Evolutionary conservation across 2,888 invertebrate genomes (phyloP).

Genomic region (Ormyrus rosae): DNA sequence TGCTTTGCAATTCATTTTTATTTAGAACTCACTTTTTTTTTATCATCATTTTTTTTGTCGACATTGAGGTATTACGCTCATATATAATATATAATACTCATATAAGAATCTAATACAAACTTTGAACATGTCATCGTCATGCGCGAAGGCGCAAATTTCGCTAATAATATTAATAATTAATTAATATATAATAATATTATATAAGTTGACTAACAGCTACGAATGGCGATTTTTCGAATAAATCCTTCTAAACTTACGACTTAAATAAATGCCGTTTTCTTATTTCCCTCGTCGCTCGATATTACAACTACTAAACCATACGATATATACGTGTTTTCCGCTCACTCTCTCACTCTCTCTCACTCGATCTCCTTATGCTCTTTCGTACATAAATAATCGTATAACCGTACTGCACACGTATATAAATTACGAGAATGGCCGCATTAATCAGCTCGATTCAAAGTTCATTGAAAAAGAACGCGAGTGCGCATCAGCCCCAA

Average conservation of each 20-base stretch:
- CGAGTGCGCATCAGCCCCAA: slow-evolving; percentile 21
- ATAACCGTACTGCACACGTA: slow-evolving; percentile 56
- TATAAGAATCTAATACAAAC: slow-evolving; percentile 57
- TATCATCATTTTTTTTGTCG: slow-evolving; percentile 55
- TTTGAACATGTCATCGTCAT: slow-evolving; percentile 53
- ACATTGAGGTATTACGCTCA: slow-evolving; percentile 57
- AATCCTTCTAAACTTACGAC: slow-evolving; percentile 35
- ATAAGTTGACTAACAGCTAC: slow-evolving; percentile 51
- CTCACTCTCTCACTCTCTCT: slow-evolving; percentile 36
- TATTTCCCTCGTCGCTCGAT: slow-evolving; percentile 42
- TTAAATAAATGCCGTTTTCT: slow-evolving; percentile 47
- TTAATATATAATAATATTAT: slow-evolving; percentile 48
- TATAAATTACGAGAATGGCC: slow-evolving; percentile 62
- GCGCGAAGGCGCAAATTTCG: slow-evolving; percentile 50
- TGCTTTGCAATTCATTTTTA: slow-evolving; percentile 65
- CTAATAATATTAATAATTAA: slow-evolving; percentile 50
- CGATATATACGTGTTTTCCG: neutral
- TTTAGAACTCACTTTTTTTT: slow-evolving; percentile 61
- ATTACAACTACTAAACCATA: slow-evolving; percentile 19
- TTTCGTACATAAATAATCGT: slow-evolving; percentile 56
- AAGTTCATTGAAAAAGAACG: slow-evolving; percentile 35
- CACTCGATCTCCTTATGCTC: neutral
- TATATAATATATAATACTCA: slow-evolving; percentile 56
- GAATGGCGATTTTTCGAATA: slow-evolving; percentile 52
- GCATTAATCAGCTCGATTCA: slow-evolving; percentile 57